These are phyloP conservation scores for Pemphigus obesinymphae DNA, from an alignment of 1,140 invertebrate species.

Conservation along the genomic window DNA sequence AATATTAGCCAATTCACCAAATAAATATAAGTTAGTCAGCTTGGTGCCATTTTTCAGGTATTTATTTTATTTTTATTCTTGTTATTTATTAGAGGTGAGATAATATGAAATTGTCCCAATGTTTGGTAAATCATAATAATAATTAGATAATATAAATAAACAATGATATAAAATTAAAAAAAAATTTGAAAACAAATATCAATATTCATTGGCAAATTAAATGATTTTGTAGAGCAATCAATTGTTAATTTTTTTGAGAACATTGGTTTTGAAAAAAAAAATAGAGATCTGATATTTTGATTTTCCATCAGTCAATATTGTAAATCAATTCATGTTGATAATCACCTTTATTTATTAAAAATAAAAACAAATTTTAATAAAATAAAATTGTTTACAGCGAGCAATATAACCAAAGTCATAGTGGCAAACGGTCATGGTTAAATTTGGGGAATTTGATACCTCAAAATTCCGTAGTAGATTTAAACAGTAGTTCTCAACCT, in stretches of 20 bases:
- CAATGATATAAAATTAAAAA: too few species aligned
- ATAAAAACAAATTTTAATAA: background rate
- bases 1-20: slow-evolving; percentile 44
- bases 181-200: too few species aligned
- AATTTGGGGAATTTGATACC: slow-evolving; percentile 13
- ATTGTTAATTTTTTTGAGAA: too few species aligned
- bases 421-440: slow-evolving; percentile 22
- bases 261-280: too few species aligned
- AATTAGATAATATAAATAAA: too few species aligned
- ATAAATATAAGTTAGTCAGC: slow-evolving; percentile 45
- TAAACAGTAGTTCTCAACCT: slow-evolving; percentile 29
- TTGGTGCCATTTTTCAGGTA: slow-evolving; percentile 48
- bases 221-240: too few species aligned
- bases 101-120: too few species aligned
- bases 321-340: too few species aligned
- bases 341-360: background rate
- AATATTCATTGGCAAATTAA: too few species aligned
- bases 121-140: too few species aligned
- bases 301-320: too few species aligned
- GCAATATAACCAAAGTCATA: slow-evolving; percentile 34
- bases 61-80: background rate
- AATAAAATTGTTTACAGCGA: slow-evolving; percentile 2
- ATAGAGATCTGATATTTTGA: too few species aligned
- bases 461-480: slow-evolving; percentile 33
- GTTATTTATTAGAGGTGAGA: background rate